These are phyloP conservation scores for Ameiurus melas DNA, from an alignment of 2,113 vertebrate species.

Conservation along the genomic window DNA sequence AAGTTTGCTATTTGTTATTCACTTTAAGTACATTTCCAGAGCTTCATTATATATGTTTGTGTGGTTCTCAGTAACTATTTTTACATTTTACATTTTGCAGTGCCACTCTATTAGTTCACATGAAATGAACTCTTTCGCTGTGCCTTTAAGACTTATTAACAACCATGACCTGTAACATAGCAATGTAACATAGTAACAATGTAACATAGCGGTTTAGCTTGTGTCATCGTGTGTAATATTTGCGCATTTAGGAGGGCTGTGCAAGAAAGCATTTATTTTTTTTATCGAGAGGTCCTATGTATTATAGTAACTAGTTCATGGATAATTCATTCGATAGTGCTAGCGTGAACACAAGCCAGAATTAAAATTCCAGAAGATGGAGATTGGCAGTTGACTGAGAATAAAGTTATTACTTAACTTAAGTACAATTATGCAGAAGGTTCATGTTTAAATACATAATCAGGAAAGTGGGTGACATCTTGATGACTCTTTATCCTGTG, in stretches of 20 bases:
- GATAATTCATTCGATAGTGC: background rate
- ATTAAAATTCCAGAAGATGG: background rate
- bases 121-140: background rate
- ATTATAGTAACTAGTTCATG: background rate
- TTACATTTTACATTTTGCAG: background rate
- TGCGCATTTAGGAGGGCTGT: background rate
- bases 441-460: background rate
- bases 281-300: background rate
- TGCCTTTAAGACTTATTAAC: slow-evolving; percentile 5
- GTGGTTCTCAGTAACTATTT: background rate
- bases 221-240: background rate
- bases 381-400: background rate
- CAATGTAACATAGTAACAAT: too few relatives aligned
- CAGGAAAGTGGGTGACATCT: background rate
- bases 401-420: background rate
- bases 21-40: background rate
- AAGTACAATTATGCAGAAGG: background rate
- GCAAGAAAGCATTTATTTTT: background rate
- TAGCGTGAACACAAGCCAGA: background rate
- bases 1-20: background rate
- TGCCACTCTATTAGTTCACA: background rate
- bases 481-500: background rate
- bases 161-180: background rate
- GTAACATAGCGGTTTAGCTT: background rate
- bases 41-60: background rate